phyloP scores from a whole-genome alignment of 2,888 invertebrate genomes.

The Thera britannica region DNA sequence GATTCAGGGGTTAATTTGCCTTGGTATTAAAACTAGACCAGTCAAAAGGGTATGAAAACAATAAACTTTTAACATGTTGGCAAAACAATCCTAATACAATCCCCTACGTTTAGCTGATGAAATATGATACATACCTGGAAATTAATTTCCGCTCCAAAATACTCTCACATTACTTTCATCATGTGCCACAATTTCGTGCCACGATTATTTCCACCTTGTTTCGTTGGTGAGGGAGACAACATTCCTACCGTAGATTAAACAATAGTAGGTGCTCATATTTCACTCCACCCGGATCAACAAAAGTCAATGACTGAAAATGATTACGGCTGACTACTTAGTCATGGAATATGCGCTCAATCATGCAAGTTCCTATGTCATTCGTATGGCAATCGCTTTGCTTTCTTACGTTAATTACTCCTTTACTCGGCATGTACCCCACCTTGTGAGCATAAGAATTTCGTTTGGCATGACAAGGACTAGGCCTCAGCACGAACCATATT shows the following conservation, averaged over 20 bases:
- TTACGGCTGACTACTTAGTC: not conserved
- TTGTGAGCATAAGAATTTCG: not conserved
- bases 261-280: not conserved
- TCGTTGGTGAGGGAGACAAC: conserved; percentile 38
- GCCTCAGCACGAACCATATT: not conserved
- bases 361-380: no score
- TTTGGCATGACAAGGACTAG: not conserved
- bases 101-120: conserved; percentile 28
- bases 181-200: conserved; percentile 43
- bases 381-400: no score
- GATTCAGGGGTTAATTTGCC: not conserved
- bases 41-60: not conserved
- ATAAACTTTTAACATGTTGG: not conserved
- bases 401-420: not conserved
- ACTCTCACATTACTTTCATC: conserved; percentile 42
- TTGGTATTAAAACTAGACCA: not conserved
- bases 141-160: conserved; percentile 41
- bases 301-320: no score
- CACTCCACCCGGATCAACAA: not conserved
- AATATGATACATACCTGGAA: conserved; percentile 34
- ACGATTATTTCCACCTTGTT: conserved; percentile 45
- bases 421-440: not conserved
- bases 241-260: conserved; percentile 20
- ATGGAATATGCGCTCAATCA: not conserved
- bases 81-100: conserved; percentile 23